Percentiles rank a stretch among this genome's conserved stretches.
Evolutionary conservation across 2,888 invertebrate genomes (phyloP).

Genomic region (Lasioglossum figueresi): DNA sequence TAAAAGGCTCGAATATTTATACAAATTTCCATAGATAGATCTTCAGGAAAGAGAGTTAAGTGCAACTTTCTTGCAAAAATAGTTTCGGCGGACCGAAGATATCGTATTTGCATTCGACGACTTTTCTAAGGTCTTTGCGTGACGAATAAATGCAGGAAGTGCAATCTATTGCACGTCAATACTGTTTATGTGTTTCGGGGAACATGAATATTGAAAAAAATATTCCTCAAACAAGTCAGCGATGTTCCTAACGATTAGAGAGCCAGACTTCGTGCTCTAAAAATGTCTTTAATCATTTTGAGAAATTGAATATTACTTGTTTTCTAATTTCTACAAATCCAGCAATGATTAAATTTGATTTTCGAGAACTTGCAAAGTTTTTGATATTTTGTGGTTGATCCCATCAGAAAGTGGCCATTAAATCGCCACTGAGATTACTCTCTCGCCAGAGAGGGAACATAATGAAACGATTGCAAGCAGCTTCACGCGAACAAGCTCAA

Average conservation of each 20-base stretch:
- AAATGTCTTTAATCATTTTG: neutral
- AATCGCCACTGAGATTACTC: neutral
- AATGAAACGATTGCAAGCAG: constrained; percentile 18
- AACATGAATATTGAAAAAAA: neutral
- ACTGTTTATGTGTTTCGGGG: neutral
- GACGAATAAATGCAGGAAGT: neutral
- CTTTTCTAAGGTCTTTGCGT: neutral
- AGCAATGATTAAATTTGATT: neutral
- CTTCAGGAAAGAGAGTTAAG: neutral
- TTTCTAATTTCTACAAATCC: neutral
- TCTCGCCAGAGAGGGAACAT: neutral
- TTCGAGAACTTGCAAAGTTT: neutral
- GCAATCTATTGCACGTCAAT: neutral
- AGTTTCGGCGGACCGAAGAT: neutral
- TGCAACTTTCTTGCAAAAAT: neutral
- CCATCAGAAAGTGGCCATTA: neutral
- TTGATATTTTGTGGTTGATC: neutral
- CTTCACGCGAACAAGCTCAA: constrained; percentile 41
- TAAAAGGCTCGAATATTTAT: neutral
- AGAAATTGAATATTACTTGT: too few species aligned
- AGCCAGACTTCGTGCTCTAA: neutral
- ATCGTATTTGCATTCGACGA: neutral
- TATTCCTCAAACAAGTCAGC: neutral
- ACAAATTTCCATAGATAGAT: neutral
- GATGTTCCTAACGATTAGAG: neutral